These are phyloP conservation scores for Elephas maximus DNA, from an alignment of 2,113 vertebrate species.

Conservation along the genomic window DNA sequence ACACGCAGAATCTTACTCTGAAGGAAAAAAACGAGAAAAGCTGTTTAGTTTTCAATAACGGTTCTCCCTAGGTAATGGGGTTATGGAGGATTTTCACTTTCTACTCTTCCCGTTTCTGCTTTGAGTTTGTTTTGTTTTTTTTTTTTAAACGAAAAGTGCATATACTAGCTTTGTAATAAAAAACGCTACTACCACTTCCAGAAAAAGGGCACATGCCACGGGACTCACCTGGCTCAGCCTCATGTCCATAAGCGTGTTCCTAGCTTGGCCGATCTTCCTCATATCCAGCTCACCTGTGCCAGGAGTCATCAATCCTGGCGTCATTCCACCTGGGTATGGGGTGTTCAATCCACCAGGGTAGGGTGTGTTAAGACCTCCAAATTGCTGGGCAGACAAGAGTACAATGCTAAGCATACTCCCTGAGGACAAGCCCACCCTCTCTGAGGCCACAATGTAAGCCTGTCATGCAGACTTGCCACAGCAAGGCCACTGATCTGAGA, in stretches of 20 bases:
- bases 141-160: not conserved
- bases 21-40: not conserved
- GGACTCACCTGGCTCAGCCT: constrained; percentile 96
- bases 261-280: constrained; percentile 99
- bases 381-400: constrained; percentile 88
- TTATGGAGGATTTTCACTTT: not conserved
- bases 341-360: constrained; percentile 96
- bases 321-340: constrained; percentile 97
- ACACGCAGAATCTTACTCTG: not conserved
- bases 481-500: not conserved
- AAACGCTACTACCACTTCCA: rapidly evolving
- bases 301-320: constrained; percentile 97
- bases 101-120: not conserved
- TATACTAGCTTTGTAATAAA: not conserved
- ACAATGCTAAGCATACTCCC: not conserved
- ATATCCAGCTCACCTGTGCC: constrained; percentile 98
- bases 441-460: not conserved
- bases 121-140: not conserved
- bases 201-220: not conserved
- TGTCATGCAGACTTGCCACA: not conserved
- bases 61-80: not conserved
- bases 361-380: constrained; percentile 92
- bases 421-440: not conserved
- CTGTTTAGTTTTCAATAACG: not conserved
- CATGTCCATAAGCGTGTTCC: constrained; percentile 99